phyloP scores from a whole-genome alignment of 2,888 invertebrate genomes.

The Brenthis daphne region DNA sequence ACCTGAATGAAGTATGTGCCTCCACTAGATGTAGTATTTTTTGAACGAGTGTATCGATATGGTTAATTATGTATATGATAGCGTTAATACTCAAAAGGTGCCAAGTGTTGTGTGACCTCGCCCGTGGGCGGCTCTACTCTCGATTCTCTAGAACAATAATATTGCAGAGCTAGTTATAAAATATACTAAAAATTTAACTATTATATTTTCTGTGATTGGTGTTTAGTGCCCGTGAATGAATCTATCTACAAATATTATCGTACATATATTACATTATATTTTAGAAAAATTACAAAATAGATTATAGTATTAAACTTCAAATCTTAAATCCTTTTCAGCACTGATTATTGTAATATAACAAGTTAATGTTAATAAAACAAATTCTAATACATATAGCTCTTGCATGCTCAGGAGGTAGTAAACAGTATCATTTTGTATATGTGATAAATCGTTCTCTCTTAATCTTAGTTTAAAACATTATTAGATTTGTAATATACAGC shows the following conservation, averaged over 20 bases:
- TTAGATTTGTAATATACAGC: slow-evolving; percentile 27
- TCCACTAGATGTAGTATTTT: slow-evolving; percentile 62
- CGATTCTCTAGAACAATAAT: slow-evolving; percentile 75
- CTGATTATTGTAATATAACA: slow-evolving; percentile 34
- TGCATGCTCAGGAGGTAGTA: slow-evolving; percentile 28
- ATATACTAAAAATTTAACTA: slow-evolving; percentile 46
- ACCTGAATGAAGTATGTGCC: slow-evolving; percentile 73
- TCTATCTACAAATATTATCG: slow-evolving; percentile 57
- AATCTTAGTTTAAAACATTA: slow-evolving; percentile 30
- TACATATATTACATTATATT: slow-evolving; percentile 59
- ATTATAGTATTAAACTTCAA: slow-evolving; percentile 39
- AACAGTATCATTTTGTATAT: slow-evolving; percentile 38
- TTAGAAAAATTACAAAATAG: slow-evolving; percentile 46
- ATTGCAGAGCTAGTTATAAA: slow-evolving; percentile 56
- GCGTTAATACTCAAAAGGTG: slow-evolving; percentile 77
- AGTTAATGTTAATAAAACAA: slow-evolving; percentile 28
- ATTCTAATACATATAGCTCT: slow-evolving; percentile 30
- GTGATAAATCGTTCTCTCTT: slow-evolving; percentile 39
- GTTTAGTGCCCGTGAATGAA: slow-evolving; percentile 54
- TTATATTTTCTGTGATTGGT: slow-evolving; percentile 48
- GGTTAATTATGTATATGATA: slow-evolving; percentile 55
- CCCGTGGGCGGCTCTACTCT: slow-evolving; percentile 56
- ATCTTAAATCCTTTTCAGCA: slow-evolving; percentile 22
- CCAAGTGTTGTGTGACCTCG: slow-evolving; percentile 60
- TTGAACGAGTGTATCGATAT: slow-evolving; percentile 56